phyloP scores from a whole-genome alignment of 2,888 invertebrate species.

The Mechanitis mazaeus region DNA sequence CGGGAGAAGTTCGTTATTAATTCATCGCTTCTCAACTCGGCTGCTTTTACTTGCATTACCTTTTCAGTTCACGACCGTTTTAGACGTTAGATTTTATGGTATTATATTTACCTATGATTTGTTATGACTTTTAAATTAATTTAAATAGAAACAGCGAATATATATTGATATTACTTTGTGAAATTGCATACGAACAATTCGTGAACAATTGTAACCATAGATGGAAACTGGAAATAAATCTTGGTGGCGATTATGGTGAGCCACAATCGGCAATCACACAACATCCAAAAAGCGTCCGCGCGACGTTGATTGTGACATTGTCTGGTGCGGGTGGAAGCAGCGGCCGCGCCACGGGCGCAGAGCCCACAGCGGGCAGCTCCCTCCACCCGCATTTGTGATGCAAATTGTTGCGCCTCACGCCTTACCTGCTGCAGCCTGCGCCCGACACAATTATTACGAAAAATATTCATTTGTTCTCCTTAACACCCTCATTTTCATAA shows the following conservation, averaged over 20 bases:
- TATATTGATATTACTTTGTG: neutral
- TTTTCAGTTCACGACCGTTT: slow-evolving; percentile 45
- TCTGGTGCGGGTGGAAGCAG: slow-evolving; percentile 54
- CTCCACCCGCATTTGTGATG: slow-evolving; percentile 56
- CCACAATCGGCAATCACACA: slow-evolving; percentile 72
- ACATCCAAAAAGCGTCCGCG: slow-evolving; percentile 72
- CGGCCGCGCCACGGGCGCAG: slow-evolving; percentile 34
- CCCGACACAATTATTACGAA: slow-evolving; percentile 68
- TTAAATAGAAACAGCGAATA: neutral
- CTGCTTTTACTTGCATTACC: slow-evolving; percentile 56
- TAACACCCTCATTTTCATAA: slow-evolving; percentile 55
- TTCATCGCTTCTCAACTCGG: slow-evolving; percentile 65
- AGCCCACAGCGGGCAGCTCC: slow-evolving; percentile 34
- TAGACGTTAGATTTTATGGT: slow-evolving; percentile 33
- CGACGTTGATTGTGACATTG: slow-evolving; percentile 76
- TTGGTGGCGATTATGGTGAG: slow-evolving; percentile 52
- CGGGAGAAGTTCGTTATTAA: slow-evolving; percentile 73
- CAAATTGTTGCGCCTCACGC: slow-evolving; percentile 62
- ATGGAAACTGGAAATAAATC: slow-evolving; percentile 32
- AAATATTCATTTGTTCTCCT: slow-evolving; percentile 70
- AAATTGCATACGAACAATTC: no score
- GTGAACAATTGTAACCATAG: slow-evolving; percentile 8
- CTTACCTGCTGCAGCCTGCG: slow-evolving; percentile 54
- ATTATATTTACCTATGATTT: slow-evolving; percentile 17
- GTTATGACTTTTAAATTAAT: neutral